phyloP scores from a whole-genome alignment of 1,140 invertebrate genomes.

The Gryon sp. region DNA sequence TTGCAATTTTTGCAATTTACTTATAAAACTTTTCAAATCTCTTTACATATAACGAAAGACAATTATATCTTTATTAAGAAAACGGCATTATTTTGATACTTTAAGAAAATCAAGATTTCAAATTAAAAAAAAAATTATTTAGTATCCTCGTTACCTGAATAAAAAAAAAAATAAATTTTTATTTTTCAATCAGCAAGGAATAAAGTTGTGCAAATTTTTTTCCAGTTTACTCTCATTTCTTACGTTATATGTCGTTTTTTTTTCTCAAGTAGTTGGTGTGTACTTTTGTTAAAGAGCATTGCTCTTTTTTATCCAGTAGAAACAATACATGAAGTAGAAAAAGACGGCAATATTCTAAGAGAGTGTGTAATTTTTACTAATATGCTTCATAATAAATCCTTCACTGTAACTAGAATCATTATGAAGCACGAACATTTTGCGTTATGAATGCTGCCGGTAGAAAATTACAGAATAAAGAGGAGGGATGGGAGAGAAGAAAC shows the following conservation, averaged over 20 bases:
- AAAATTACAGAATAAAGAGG: slow-evolving; percentile 25
- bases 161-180: no score
- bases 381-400: slow-evolving; percentile 53
- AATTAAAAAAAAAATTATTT: no score
- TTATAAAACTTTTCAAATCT: no score
- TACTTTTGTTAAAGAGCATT: slow-evolving; percentile 20
- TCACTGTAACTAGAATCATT: slow-evolving; percentile 42
- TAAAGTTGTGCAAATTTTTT: no score
- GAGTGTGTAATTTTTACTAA: slow-evolving; percentile 51
- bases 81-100: no score
- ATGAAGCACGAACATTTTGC: slow-evolving; percentile 39
- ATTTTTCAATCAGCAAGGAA: no score
- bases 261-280: slow-evolving; percentile 18
- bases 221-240: not conserved
- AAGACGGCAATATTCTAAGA: slow-evolving; percentile 28
- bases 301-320: slow-evolving; percentile 18
- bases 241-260: not conserved
- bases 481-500: slow-evolving; percentile 9
- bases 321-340: slow-evolving; percentile 4
- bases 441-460: slow-evolving; percentile 22
- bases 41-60: no score
- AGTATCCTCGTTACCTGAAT: no score
- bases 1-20: no score
- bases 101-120: no score
- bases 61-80: no score